Evolutionary conservation across 92 coral and sea anemone species (phyloP).

Genomic region (Palythoa heliodiscus): DNA sequence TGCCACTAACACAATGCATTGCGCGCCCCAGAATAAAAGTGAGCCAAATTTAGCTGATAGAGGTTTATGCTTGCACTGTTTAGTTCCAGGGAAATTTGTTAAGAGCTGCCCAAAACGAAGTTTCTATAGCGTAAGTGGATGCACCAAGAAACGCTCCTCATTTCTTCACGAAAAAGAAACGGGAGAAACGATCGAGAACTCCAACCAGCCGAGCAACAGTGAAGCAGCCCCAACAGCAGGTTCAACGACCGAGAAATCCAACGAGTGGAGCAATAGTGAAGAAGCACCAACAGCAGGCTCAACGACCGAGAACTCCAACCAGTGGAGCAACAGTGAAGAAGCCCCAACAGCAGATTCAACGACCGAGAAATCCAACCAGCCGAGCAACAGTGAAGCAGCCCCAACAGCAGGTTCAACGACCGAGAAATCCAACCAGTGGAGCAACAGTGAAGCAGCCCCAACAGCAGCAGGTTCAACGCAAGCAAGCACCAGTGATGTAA

Average conservation of each 20-base stretch:
- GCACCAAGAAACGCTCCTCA: slow-evolving; percentile 2
- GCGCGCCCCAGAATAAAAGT: no score
- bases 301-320: no score
- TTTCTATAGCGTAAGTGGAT: slow-evolving; percentile 15
- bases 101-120: slow-evolving; percentile 10
- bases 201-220: no score
- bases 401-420: neutral
- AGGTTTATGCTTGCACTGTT: slow-evolving; percentile 16
- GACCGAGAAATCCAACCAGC: no score
- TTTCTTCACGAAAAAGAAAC: slow-evolving; percentile 15
- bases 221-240: no score
- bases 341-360: no score
- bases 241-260: slow-evolving; percentile 21
- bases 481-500: slow-evolving; percentile 18
- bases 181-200: neutral
- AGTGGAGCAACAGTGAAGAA: no score
- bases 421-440: no score
- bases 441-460: no score
- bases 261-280: slow-evolving; percentile 7
- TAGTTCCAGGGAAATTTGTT: slow-evolving; percentile 13
- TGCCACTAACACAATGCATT: no score
- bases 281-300: slow-evolving; percentile 17
- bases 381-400: no score
- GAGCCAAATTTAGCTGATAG: no score
- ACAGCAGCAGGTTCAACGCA: neutral